phyloP scores from a whole-genome alignment of 1,140 invertebrate species.

The Sogatella furcifera region DNA sequence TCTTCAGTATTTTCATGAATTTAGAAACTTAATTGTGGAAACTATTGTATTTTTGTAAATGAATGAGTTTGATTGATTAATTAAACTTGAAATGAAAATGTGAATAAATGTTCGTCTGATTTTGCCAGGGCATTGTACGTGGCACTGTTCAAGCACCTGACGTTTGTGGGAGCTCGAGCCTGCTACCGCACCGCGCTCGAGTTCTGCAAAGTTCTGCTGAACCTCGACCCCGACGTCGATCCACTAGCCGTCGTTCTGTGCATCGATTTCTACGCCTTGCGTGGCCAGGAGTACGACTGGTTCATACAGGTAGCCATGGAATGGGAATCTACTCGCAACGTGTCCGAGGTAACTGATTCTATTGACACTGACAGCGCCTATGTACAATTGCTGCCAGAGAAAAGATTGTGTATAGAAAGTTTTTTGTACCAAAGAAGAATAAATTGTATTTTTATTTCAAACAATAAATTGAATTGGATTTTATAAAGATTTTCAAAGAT shows the following conservation, averaged over 20 bases:
- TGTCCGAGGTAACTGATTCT: constrained; percentile 38
- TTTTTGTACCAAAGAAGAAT: too few species aligned
- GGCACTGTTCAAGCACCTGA: constrained; percentile 73
- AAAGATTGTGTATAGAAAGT: too few species aligned
- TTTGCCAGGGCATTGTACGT: constrained; percentile 62
- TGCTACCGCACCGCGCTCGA: constrained; percentile 74
- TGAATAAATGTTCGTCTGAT: neutral
- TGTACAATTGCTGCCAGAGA: too few species aligned
- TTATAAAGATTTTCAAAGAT: too few species aligned
- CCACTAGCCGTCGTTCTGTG: constrained; percentile 69
- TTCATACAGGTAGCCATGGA: constrained; percentile 57
- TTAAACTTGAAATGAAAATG: neutral
- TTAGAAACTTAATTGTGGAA: neutral
- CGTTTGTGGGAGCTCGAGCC: constrained; percentile 65
- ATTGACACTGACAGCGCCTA: too few species aligned
- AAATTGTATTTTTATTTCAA: too few species aligned
- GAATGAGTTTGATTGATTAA: neutral
- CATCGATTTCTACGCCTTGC: constrained; percentile 80
- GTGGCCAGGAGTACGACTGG: constrained; percentile 74
- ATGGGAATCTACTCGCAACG: constrained; percentile 54
- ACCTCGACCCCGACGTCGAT: constrained; percentile 73
- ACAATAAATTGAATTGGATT: too few species aligned
- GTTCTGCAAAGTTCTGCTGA: constrained; percentile 61
- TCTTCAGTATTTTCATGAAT: too few species aligned
- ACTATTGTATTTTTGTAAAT: too few species aligned